Evolutionary conservation across 2,888 invertebrate species (phyloP).

Genomic region (Drosophila kanekoi): DNA sequence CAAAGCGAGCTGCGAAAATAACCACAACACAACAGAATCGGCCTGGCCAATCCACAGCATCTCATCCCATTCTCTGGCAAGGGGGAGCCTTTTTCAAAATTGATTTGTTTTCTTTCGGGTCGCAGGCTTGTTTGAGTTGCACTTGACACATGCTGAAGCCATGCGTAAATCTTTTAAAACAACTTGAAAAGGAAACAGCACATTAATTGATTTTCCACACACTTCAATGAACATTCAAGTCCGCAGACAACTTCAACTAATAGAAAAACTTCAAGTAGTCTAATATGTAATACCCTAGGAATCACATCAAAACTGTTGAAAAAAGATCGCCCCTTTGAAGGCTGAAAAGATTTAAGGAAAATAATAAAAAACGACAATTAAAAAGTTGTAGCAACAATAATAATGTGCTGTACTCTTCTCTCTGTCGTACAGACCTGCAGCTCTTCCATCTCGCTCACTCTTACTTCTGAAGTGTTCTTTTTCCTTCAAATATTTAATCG

Average conservation of each 20-base stretch:
- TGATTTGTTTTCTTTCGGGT: slow-evolving; percentile 59
- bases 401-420: no score
- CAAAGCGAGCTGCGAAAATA: slow-evolving; percentile 56
- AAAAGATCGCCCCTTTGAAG: not conserved
- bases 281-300: slow-evolving; percentile 18
- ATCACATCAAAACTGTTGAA: not conserved
- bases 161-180: slow-evolving; percentile 71
- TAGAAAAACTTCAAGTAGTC: not conserved
- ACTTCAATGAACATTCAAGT: slow-evolving; percentile 65
- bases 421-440: no score
- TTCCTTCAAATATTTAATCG: not conserved
- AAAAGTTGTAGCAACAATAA: no score
- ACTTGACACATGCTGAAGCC: slow-evolving; percentile 76
- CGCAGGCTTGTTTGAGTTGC: slow-evolving; percentile 69
- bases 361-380: no score
- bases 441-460: no score
- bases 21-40: slow-evolving; percentile 50
- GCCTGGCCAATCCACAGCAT: slow-evolving; percentile 9
- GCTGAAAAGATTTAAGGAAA: no score
- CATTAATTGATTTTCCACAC: slow-evolving; percentile 68
- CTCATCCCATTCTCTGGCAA: not conserved
- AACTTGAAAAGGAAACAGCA: slow-evolving; percentile 69
- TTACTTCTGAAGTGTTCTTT: no score
- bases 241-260: slow-evolving; percentile 18
- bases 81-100: slow-evolving; percentile 44